phyloP scores from a whole-genome alignment of 2,797 vertebrate species.

The Peromyscus aztecus region DNA sequence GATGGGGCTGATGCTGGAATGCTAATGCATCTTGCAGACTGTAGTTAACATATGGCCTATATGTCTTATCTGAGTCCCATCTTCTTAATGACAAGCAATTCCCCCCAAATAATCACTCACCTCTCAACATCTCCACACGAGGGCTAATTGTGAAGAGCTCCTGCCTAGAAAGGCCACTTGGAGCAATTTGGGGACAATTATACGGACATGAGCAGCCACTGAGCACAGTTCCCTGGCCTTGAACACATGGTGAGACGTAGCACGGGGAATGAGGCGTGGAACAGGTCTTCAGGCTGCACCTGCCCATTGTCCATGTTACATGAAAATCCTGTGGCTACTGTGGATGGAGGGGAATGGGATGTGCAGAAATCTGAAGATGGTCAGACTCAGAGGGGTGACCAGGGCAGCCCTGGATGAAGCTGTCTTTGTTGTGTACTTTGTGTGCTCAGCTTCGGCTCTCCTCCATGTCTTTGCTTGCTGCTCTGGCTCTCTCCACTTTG shows the following conservation, averaged over 20 bases:
- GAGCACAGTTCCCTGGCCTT: constrained; percentile 60
- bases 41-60: constrained; percentile 85
- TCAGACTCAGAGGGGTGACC: neutral
- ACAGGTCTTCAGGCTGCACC: neutral
- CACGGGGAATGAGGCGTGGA: neutral
- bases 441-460: neutral
- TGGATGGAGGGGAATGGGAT: neutral
- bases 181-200: constrained; percentile 75
- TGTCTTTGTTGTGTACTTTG: neutral
- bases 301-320: neutral
- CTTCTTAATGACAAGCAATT: constrained; percentile 84
- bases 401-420: neutral
- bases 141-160: constrained; percentile 73
- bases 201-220: neutral
- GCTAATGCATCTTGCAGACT: constrained; percentile 84
- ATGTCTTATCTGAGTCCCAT: constrained; percentile 81
- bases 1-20: constrained; percentile 78
- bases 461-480: neutral
- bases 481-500: neutral
- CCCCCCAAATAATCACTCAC: constrained; percentile 67
- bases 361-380: neutral
- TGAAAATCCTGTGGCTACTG: neutral
- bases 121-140: constrained; percentile 46
- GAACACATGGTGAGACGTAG: neutral
- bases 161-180: constrained; percentile 77